A percentile compares a stretch with the other conserved stretches of the same genome.
Conservation (phyloP, 1,140 invertebrate genomes). For the Bradysia coprophila region DNA sequence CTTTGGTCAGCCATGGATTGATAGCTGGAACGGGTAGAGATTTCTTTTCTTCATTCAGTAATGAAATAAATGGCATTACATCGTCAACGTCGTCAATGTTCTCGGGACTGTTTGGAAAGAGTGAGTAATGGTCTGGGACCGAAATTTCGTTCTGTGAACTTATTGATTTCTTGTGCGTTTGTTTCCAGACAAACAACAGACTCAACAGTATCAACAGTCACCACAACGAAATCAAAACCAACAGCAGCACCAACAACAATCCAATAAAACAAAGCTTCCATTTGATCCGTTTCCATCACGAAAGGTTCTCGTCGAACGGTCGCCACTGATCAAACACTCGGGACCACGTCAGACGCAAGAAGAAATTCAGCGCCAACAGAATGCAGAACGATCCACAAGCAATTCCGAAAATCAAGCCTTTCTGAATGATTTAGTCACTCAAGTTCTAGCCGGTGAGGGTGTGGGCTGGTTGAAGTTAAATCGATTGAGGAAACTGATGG, state of each 20-base stretch:
- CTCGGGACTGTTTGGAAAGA: slow-evolving; percentile 70
- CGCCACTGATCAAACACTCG: slow-evolving; percentile 74
- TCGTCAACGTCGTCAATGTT: slow-evolving; percentile 82
- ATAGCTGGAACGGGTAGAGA: slow-evolving; percentile 42
- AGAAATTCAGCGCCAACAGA: slow-evolving; percentile 41
- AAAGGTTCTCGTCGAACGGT: slow-evolving; percentile 73
- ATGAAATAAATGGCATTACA: slow-evolving; percentile 74
- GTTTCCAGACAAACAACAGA: slow-evolving; percentile 13
- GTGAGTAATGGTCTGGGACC: slow-evolving; percentile 17
- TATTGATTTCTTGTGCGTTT: not conserved
- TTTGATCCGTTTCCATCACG: slow-evolving; percentile 67
- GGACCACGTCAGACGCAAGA: slow-evolving; percentile 39
- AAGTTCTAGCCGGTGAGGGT: slow-evolving; percentile 88
- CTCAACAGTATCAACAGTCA: slow-evolving; percentile 3
- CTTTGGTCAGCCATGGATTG: slow-evolving; percentile 24
- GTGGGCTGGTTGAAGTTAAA: slow-evolving; percentile 93
- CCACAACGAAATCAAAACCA: slow-evolving; percentile 7
- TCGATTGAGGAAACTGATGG: slow-evolving; percentile 90
- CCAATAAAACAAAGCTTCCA: slow-evolving; percentile 31
- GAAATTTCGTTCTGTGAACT: not conserved
- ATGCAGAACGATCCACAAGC: slow-evolving; percentile 44
- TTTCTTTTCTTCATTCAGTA: slow-evolving; percentile 78
- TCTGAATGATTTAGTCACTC: slow-evolving; percentile 69
- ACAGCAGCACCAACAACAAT: slow-evolving; percentile 12
- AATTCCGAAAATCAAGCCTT: slow-evolving; percentile 78